These are phyloP conservation scores for Diadegma fenestrale DNA, from an alignment of 2,888 invertebrate species.

Conservation along the genomic window DNA sequence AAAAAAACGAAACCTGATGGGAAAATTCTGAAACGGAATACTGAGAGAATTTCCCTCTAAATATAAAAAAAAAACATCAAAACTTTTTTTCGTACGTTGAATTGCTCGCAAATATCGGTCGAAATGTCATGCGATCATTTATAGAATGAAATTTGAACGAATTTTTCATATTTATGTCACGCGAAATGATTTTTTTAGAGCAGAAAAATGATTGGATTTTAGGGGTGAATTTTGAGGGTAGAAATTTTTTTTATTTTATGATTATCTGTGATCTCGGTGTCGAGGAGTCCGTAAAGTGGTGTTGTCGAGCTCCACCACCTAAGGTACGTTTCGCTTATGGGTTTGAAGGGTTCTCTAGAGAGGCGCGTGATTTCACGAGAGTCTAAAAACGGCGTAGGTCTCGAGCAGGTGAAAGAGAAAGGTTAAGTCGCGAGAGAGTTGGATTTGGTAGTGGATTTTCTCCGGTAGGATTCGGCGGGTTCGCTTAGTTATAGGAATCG, in stretches of 20 bases:
- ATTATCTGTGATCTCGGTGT: not conserved
- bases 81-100: not conserved
- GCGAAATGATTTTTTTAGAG: not conserved
- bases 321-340: not conserved
- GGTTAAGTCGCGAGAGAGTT: constrained; percentile 57
- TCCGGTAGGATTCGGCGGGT: constrained; percentile 47
- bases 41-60: not conserved
- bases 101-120: not conserved
- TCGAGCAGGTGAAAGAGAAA: constrained; percentile 53
- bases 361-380: constrained; percentile 27
- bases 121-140: not conserved
- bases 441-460: constrained; percentile 48
- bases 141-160: not conserved
- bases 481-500: not conserved
- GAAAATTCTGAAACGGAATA: too few relatives aligned
- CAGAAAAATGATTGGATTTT: not conserved
- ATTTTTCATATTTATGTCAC: not conserved
- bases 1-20: too few relatives aligned
- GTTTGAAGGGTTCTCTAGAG: constrained; percentile 25
- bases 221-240: not conserved
- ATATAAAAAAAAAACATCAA: not conserved
- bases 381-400: constrained; percentile 11
- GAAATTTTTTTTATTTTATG: not conserved
- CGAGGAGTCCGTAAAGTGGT: not conserved
- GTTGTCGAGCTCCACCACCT: not conserved